Evolutionary conservation across 2,797 vertebrate genomes (phyloP).

Genomic region (Channallabes apus): DNA sequence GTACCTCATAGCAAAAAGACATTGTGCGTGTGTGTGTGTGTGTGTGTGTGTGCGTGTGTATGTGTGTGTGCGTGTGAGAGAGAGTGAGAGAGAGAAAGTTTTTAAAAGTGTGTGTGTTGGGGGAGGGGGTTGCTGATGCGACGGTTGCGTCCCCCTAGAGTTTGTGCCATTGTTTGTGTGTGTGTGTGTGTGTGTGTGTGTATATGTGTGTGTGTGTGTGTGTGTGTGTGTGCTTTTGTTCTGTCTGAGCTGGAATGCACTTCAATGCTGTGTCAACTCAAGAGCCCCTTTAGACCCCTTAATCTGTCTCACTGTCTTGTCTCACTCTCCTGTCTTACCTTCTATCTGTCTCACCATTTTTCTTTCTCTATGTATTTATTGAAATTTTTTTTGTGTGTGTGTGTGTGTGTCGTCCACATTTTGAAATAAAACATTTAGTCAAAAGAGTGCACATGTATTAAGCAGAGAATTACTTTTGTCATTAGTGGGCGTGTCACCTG

Average conservation of each 20-base stretch:
- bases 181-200: slow-evolving; percentile 38
- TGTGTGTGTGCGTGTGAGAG: no score
- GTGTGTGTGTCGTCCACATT: neutral
- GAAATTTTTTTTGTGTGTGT: neutral
- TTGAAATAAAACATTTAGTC: neutral
- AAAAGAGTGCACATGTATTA: neutral
- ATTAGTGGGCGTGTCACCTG: neutral
- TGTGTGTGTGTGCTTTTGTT: slow-evolving; percentile 52
- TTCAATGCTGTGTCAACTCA: slow-evolving; percentile 51
- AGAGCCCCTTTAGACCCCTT: slow-evolving; percentile 47
- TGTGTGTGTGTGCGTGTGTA: slow-evolving; percentile 20
- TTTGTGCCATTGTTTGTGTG: slow-evolving; percentile 50
- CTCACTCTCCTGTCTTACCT: slow-evolving; percentile 36
- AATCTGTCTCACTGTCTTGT: neutral
- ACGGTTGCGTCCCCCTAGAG: slow-evolving; percentile 47
- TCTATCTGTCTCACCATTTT: slow-evolving; percentile 28
- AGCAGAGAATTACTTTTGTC: neutral
- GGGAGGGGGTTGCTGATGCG: slow-evolving; percentile 49
- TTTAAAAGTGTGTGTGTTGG: slow-evolving; percentile 28
- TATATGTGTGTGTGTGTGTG: slow-evolving; percentile 50
- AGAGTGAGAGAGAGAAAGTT: slow-evolving; percentile 34
- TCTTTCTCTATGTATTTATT: no score
- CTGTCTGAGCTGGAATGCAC: slow-evolving; percentile 48
- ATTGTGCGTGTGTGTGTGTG: slow-evolving; percentile 17
- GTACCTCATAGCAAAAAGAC: slow-evolving; percentile 36